These are phyloP conservation scores for Kryptolebias marmoratus DNA, from an alignment of 2,113 vertebrate species.

Conservation along the genomic window DNA sequence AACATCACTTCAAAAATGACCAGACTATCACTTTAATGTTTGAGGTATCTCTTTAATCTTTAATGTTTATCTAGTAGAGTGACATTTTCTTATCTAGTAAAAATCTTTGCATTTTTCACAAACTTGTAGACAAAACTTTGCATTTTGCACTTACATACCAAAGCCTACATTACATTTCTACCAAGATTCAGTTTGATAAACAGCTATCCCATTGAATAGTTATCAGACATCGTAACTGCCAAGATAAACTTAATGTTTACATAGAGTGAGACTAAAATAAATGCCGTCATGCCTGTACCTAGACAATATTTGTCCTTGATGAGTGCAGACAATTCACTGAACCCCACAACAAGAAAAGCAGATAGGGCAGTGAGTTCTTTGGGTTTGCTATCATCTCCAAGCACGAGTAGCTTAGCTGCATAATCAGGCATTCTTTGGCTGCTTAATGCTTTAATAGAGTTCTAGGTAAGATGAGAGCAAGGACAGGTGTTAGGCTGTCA, in stretches of 20 bases:
- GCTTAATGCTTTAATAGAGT: conserved; percentile 60
- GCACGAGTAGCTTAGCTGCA: conserved; percentile 49
- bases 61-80: background rate
- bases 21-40: no score
- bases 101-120: conserved; percentile 9
- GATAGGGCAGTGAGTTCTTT: conserved; percentile 63
- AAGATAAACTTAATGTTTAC: conserved; percentile 58
- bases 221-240: conserved; percentile 22
- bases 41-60: background rate
- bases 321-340: conserved; percentile 56
- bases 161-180: conserved; percentile 20
- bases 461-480: conserved; percentile 45
- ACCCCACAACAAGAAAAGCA: conserved; percentile 54
- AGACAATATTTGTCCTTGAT: conserved; percentile 74
- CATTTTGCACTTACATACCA: conserved; percentile 22
- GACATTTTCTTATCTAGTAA: background rate
- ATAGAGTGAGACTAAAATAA: conserved; percentile 63
- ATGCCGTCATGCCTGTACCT: conserved; percentile 26
- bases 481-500: conserved; percentile 56
- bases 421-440: conserved; percentile 58
- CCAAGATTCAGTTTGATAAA: conserved; percentile 54
- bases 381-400: conserved; percentile 47
- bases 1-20: background rate
- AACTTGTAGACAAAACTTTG: conserved; percentile 38
- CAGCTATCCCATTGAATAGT: conserved; percentile 27